Evolutionary conservation across 2,888 invertebrate species (phyloP).

Genomic region (Monochamus alternatus): DNA sequence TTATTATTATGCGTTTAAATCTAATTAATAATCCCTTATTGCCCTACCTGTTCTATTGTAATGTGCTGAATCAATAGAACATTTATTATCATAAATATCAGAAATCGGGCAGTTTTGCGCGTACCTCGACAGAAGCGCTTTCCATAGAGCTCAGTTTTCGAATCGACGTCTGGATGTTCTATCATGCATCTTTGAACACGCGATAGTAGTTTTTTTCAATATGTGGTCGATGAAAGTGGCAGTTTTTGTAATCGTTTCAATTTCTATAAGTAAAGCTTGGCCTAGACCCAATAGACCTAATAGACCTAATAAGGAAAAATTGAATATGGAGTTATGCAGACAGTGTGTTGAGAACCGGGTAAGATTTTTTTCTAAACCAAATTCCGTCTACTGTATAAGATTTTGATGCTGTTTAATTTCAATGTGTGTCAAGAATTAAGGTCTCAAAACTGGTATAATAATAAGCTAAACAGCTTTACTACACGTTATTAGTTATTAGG

Average conservation of each 20-base stretch:
- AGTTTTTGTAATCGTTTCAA: not conserved
- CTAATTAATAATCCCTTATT: not conserved
- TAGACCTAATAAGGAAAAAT: not conserved
- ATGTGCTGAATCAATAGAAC: not conserved
- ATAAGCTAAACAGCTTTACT: no score
- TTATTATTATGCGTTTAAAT: no score
- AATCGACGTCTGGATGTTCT: not conserved
- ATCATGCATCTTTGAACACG: not conserved
- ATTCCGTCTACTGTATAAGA: no score
- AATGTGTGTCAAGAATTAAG: no score
- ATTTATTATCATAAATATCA: not conserved
- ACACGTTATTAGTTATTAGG: no score
- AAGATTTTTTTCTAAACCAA: not conserved
- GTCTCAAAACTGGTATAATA: no score
- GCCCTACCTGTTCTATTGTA: not conserved
- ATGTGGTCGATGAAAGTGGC: not conserved
- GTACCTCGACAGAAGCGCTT: not conserved
- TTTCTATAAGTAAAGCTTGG: not conserved
- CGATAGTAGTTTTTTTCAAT: not conserved
- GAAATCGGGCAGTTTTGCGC: slow-evolving; percentile 2
- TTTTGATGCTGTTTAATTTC: no score
- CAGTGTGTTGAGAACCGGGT: not conserved
- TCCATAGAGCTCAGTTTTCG: not conserved
- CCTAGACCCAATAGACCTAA: no score
- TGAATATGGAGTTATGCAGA: not conserved